Percentiles rank a stretch among this genome's conserved stretches.
These are phyloP conservation scores for Diprion similis DNA, from an alignment of 1,140 invertebrate species.

Conservation along the genomic window DNA sequence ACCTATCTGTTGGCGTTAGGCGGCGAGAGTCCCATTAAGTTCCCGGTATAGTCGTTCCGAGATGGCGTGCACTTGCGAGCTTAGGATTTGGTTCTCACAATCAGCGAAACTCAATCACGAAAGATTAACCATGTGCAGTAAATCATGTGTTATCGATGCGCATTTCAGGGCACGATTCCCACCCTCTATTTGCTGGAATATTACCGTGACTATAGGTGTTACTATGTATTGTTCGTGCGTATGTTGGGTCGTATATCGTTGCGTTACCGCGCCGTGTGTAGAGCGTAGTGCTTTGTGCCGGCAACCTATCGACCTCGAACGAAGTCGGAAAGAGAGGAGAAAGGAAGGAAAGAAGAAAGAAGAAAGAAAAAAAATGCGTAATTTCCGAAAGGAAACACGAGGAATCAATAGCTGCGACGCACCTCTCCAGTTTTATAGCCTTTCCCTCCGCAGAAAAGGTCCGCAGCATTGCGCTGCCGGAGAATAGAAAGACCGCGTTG, in stretches of 20 bases:
- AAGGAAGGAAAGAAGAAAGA: constrained; percentile 7
- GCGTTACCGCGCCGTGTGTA: background rate
- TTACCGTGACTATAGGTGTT: background rate
- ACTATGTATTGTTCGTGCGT: background rate
- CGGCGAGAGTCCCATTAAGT: too few relatives aligned
- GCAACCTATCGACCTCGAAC: constrained; percentile 1
- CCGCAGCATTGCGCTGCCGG: background rate
- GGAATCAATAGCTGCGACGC: constrained; percentile 37
- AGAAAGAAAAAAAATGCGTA: constrained; percentile 42
- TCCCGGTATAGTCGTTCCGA: too few relatives aligned
- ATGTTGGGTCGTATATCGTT: background rate
- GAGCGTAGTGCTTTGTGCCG: background rate
- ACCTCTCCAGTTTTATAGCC: constrained; percentile 2
- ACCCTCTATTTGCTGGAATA: background rate
- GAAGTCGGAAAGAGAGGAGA: background rate
- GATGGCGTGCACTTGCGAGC: too few relatives aligned
- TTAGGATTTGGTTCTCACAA: too few relatives aligned
- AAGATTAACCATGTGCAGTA: background rate
- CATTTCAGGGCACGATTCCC: background rate
- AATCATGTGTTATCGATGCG: background rate
- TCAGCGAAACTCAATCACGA: too few relatives aligned
- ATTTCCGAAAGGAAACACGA: constrained; percentile 44
- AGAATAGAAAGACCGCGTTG: background rate
- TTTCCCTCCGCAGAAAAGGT: constrained; percentile 2
- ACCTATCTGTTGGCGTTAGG: too few relatives aligned